phyloP scores from a whole-genome alignment of 1,140 invertebrate species.

The Platyscapa corneri region DNA sequence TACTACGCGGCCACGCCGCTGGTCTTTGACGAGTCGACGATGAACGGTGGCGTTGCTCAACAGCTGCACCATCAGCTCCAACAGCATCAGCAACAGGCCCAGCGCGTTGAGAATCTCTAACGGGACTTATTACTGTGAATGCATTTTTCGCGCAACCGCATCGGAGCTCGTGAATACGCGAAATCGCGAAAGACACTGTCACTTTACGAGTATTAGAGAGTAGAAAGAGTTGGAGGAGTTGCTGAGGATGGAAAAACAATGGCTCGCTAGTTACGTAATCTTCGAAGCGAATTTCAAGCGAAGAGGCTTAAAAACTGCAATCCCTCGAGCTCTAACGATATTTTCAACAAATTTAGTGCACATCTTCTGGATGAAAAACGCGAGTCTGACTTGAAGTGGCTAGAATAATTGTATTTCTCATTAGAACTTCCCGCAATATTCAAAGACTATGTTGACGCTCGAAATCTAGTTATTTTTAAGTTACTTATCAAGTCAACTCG shows the following conservation, averaged over 20 bases:
- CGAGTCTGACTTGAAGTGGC: background rate
- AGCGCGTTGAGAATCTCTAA: background rate
- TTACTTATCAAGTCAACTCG: background rate
- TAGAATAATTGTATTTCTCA: background rate
- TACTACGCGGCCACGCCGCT: slow-evolving; percentile 69
- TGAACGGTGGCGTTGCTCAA: background rate
- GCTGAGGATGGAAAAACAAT: background rate
- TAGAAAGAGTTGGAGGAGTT: background rate
- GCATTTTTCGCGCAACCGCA: too few species aligned
- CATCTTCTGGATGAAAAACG: too few species aligned
- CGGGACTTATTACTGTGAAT: too few species aligned
- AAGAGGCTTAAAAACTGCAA: too few species aligned
- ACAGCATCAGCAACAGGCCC: background rate
- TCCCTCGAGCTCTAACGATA: too few species aligned
- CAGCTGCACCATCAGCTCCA: background rate
- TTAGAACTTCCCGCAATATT: background rate
- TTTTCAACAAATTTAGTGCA: too few species aligned
- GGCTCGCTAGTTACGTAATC: background rate
- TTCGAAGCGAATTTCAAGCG: too few species aligned
- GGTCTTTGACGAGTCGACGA: background rate
- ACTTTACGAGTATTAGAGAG: background rate
- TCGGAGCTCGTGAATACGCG: too few species aligned
- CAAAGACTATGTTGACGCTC: background rate
- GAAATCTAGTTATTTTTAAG: background rate
- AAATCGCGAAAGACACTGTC: too few species aligned